A percentile compares a stretch with the other conserved stretches of the same genome.
Conservation (phyloP, 1,140 invertebrate genomes). For the Drosophila obscura region DNA sequence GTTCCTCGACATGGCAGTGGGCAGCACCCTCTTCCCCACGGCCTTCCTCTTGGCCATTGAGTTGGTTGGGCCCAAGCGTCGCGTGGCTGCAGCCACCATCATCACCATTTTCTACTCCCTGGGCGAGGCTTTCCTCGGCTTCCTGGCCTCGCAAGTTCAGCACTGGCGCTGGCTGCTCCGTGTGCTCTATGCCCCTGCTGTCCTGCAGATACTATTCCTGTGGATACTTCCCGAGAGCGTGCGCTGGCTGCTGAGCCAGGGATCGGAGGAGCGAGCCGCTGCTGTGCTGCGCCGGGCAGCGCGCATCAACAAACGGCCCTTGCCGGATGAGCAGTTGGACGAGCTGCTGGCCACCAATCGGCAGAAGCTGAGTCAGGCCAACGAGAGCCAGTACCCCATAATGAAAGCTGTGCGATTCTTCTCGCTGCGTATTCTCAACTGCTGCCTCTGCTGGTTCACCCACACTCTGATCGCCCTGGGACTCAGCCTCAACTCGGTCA, state of each 20-base stretch:
- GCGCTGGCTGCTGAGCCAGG: constrained; percentile 90
- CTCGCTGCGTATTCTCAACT: constrained; percentile 86
- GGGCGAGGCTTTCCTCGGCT: constrained; percentile 88
- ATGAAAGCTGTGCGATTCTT: constrained; percentile 58
- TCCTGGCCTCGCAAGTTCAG: constrained; percentile 88
- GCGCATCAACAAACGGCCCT: constrained; percentile 87
- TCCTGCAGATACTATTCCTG: constrained; percentile 87
- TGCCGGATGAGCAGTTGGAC: constrained; percentile 85
- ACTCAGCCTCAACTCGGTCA: constrained; percentile 91
- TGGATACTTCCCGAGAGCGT: constrained; percentile 87
- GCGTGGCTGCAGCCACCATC: constrained; percentile 90
- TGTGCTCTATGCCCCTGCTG: constrained; percentile 87
- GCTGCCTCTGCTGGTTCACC: constrained; percentile 89
- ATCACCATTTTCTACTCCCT: constrained; percentile 89
- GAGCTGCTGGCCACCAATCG: constrained; percentile 67
- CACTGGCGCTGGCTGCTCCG: constrained; percentile 89
- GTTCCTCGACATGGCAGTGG: constrained; percentile 87
- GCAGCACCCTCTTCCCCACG: constrained; percentile 87
- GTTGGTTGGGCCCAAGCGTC: constrained; percentile 89
- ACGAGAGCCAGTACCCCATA: constrained; percentile 76
- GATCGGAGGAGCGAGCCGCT: constrained; percentile 87
- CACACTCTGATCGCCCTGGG: constrained; percentile 92
- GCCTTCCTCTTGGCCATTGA: constrained; percentile 89
- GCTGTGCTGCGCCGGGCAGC: constrained; percentile 87
- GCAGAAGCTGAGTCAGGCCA: constrained; percentile 55